These are phyloP conservation scores for Triplophysa yarkandensis DNA, from an alignment of 2,797 vertebrate genomes.

Conservation along the genomic window DNA sequence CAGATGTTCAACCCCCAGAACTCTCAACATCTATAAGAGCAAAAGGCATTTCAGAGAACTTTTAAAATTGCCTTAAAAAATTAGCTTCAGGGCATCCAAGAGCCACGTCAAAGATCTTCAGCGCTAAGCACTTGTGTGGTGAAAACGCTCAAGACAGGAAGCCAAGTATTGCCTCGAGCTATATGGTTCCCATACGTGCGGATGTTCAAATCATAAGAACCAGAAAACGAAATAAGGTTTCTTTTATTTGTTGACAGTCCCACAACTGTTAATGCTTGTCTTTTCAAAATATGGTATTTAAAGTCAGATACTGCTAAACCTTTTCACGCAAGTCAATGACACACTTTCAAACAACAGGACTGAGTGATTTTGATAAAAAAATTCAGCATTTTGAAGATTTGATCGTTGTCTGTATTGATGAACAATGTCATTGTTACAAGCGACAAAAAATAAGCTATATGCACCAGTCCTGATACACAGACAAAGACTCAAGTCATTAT, in stretches of 20 bases:
- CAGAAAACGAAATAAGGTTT: not conserved
- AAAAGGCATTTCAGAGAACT: slow-evolving; percentile 11
- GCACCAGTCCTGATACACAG: not conserved
- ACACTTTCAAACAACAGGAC: not conserved
- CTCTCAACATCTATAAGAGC: not conserved
- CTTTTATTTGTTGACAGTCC: slow-evolving; percentile 68
- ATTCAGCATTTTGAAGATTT: not conserved
- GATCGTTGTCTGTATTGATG: not conserved
- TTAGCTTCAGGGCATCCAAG: slow-evolving; percentile 23
- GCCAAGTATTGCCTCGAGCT: slow-evolving; percentile 23
- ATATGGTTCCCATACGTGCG: slow-evolving; percentile 18
- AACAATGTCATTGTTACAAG: not conserved
- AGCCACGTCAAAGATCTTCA: slow-evolving; percentile 17
- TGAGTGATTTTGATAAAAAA: not conserved
- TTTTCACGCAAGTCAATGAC: slow-evolving; percentile 10
- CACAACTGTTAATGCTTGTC: slow-evolving; percentile 67
- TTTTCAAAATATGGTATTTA: slow-evolving; percentile 73
- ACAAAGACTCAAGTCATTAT: slow-evolving; percentile 16
- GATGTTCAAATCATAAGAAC: slow-evolving; percentile 36
- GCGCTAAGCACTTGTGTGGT: slow-evolving; percentile 11
- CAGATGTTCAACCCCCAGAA: not conserved
- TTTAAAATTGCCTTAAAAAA: slow-evolving; percentile 17
- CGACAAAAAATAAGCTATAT: not conserved
- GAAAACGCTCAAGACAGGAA: slow-evolving; percentile 31
- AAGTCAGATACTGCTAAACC: slow-evolving; percentile 43